Percentiles rank a stretch among this genome's conserved stretches.
phyloP scores from a whole-genome alignment of 23 tunicate species.

The Clavelina lepadiformis region DNA sequence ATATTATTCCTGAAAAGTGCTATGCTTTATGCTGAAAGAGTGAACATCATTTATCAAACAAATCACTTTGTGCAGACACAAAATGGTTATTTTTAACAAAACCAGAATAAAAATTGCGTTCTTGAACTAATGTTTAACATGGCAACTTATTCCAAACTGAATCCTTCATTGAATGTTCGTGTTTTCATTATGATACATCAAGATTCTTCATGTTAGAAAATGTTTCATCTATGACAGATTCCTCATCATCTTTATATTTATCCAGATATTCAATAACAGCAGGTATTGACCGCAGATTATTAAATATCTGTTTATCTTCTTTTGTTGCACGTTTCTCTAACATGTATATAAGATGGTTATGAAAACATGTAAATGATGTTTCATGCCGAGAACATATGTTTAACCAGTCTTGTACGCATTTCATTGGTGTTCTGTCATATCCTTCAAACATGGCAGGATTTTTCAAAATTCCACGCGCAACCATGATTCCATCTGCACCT shows the following conservation, averaged over 20 bases:
- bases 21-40: too few relatives aligned
- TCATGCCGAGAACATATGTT: constrained; percentile 22
- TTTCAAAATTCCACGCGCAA: constrained; percentile 74
- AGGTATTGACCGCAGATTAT: constrained; percentile 46
- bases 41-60: too few relatives aligned
- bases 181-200: too few relatives aligned
- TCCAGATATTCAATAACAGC: constrained; percentile 59
- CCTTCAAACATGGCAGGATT: constrained; percentile 81
- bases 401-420: constrained; percentile 75
- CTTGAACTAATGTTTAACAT: too few relatives aligned
- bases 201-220: too few relatives aligned
- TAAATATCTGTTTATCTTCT: constrained; percentile 78
- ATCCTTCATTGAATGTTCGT: too few relatives aligned
- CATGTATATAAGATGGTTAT: constrained; percentile 94
- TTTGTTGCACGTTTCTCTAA: constrained; percentile 48
- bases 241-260: constrained; percentile 4
- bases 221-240: too few relatives aligned
- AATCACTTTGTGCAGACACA: too few relatives aligned
- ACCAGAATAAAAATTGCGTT: too few relatives aligned
- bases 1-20: too few relatives aligned
- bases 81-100: too few relatives aligned
- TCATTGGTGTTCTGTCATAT: constrained; percentile 39
- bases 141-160: too few relatives aligned
- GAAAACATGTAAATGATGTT: constrained; percentile 70
- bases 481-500: constrained; percentile 91